Conservation (phyloP, 1,140 invertebrate genomes). For the Papilio polytes region DNA sequence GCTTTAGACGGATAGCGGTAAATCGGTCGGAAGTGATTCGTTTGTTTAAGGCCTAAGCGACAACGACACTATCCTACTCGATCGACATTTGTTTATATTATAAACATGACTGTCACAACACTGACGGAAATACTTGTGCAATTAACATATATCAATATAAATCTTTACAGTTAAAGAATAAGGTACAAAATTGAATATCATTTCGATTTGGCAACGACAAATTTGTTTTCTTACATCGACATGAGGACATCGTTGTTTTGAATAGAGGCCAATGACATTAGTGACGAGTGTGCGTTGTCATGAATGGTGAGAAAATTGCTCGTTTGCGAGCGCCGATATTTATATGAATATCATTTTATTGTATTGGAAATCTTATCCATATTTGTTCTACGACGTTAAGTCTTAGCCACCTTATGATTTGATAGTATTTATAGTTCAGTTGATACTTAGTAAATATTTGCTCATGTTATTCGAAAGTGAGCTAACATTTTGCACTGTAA, state of each 20-base stretch:
- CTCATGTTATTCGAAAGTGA: too few relatives aligned
- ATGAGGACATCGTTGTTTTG: slow-evolving; percentile 62
- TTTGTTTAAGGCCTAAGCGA: slow-evolving; percentile 63
- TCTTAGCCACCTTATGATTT: neutral
- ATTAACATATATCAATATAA: slow-evolving; percentile 35
- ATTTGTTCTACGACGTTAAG: neutral
- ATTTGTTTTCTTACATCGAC: slow-evolving; percentile 44
- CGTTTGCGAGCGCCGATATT: neutral
- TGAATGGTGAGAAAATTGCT: slow-evolving; percentile 53
- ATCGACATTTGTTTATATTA: slow-evolving; percentile 73
- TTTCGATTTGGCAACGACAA: slow-evolving; percentile 33
- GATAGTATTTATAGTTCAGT: too few relatives aligned
- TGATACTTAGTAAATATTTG: too few relatives aligned
- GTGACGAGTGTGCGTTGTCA: slow-evolving; percentile 46
- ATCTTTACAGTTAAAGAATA: slow-evolving; percentile 37
- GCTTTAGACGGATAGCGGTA: neutral
- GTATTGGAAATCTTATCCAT: neutral
- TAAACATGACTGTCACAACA: slow-evolving; percentile 59
- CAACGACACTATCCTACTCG: slow-evolving; percentile 71
- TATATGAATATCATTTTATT: neutral
- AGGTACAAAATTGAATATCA: slow-evolving; percentile 39
- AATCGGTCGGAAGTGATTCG: slow-evolving; percentile 43
- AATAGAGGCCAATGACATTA: slow-evolving; percentile 65
- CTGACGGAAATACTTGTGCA: slow-evolving; percentile 37
- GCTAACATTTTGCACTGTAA: too few relatives aligned